phyloP scores from a whole-genome alignment of 2,888 invertebrate genomes.

The Baccha elongata region DNA sequence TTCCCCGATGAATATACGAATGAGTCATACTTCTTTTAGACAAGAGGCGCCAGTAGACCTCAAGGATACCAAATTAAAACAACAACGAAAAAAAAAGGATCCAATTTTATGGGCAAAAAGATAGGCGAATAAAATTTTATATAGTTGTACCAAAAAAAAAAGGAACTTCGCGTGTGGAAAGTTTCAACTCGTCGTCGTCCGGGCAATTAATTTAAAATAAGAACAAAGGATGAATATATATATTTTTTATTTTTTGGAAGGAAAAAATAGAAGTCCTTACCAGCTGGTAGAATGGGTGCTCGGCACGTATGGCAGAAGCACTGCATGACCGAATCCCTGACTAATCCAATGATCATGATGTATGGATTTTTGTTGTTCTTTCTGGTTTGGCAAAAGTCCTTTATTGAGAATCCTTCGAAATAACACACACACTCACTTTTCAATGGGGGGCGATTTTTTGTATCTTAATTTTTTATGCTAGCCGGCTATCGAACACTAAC shows the following conservation, averaged over 20 bases:
- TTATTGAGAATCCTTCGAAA: slow-evolving; percentile 45
- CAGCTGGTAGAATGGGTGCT: slow-evolving; percentile 90
- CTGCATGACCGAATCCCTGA: slow-evolving; percentile 95
- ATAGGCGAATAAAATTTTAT: slow-evolving; percentile 9
- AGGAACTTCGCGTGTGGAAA: slow-evolving; percentile 60
- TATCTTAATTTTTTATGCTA: slow-evolving; percentile 26
- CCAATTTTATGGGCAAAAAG: slow-evolving; percentile 44
- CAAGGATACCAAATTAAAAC: slow-evolving; percentile 58
- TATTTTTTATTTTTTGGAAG: slow-evolving; percentile 4
- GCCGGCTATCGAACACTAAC: slow-evolving; percentile 58
- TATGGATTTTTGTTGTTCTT: slow-evolving; percentile 27
- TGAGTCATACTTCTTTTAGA: slow-evolving; percentile 64
- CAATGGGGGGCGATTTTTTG: background rate
- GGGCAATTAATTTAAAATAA: slow-evolving; percentile 62
- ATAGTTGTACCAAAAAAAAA: background rate
- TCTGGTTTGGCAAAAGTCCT: slow-evolving; percentile 29
- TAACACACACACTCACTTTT: slow-evolving; percentile 28
- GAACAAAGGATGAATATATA: slow-evolving; percentile 31
- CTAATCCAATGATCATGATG: slow-evolving; percentile 93
- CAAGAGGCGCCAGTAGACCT: slow-evolving; percentile 64
- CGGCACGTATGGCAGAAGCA: slow-evolving; percentile 97
- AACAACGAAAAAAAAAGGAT: slow-evolving; percentile 27
- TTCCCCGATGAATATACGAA: slow-evolving; percentile 35
- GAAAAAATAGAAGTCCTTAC: slow-evolving; percentile 83
- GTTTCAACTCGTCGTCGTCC: slow-evolving; percentile 64